A percentile compares a stretch with the other conserved stretches of the same genome.
phyloP scores from a whole-genome alignment of 2,888 invertebrate species.

The Bimastos eiseni region DNA sequence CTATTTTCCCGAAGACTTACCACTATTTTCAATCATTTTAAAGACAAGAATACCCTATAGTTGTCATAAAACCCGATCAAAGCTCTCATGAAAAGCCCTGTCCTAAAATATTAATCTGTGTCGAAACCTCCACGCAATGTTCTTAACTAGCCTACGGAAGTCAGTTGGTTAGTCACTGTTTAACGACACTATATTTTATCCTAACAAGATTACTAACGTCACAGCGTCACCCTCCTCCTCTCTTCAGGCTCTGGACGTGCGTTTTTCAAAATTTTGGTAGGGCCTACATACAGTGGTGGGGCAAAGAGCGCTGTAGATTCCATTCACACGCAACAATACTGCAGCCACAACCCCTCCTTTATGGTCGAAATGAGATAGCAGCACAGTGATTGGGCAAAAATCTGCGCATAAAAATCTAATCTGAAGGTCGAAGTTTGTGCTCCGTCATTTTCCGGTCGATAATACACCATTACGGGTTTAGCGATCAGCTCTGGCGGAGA shows the following conservation, averaged over 20 bases:
- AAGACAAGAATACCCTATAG: neutral
- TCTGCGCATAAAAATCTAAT: neutral
- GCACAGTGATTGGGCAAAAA: neutral
- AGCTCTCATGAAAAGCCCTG: neutral
- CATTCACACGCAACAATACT: too few species aligned
- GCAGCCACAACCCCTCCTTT: neutral
- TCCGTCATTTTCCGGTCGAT: slow-evolving; percentile 13
- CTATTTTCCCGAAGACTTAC: too few species aligned
- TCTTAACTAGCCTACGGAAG: neutral
- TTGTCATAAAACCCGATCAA: neutral
- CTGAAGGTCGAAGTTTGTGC: neutral
- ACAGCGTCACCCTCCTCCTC: too few species aligned
- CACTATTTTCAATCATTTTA: neutral
- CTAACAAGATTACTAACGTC: too few species aligned
- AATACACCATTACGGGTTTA: neutral
- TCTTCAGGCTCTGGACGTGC: too few species aligned
- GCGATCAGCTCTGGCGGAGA: neutral
- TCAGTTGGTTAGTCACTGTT: too few species aligned
- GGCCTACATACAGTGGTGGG: too few species aligned
- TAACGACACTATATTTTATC: too few species aligned
- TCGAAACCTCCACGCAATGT: neutral
- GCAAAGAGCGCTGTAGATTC: neutral
- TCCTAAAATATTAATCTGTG: neutral
- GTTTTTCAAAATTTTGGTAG: too few species aligned
- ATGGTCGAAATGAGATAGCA: neutral